A percentile compares a stretch with the other conserved stretches of the same genome.
phyloP scores from a whole-genome alignment of 2,888 invertebrate genomes.

The Hydriomena furcata region DNA sequence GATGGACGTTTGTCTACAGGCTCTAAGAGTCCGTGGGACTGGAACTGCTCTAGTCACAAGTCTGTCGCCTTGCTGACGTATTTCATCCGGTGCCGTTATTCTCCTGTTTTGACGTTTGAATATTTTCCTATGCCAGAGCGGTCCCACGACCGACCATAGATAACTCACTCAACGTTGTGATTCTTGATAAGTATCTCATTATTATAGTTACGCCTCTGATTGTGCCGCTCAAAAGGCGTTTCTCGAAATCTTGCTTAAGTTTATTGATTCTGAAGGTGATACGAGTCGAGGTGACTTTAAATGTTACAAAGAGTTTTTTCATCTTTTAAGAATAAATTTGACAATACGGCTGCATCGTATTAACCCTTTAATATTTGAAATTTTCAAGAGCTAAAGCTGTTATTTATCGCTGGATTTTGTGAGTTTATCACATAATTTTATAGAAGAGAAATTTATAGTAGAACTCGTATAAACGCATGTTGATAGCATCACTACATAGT shows the following conservation, averaged over 20 bases:
- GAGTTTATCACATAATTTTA: slow-evolving; percentile 1
- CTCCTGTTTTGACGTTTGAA: slow-evolving; percentile 49
- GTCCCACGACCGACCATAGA: slow-evolving; percentile 29
- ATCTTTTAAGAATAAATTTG: slow-evolving; percentile 17
- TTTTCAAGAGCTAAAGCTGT: slow-evolving; percentile 6
- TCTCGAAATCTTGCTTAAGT: slow-evolving; percentile 12
- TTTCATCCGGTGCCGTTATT: slow-evolving; percentile 48
- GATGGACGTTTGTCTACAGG: slow-evolving; percentile 5
- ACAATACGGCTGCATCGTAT: slow-evolving; percentile 11
- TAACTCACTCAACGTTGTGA: slow-evolving; percentile 24
- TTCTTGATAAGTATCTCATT: slow-evolving; percentile 15
- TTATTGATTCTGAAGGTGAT: slow-evolving; percentile 20
- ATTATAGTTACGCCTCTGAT: slow-evolving; percentile 19
- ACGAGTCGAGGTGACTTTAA: slow-evolving; percentile 22
- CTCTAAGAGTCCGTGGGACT: slow-evolving; percentile 43
- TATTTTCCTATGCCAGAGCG: slow-evolving; percentile 44
- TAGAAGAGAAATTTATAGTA: not conserved
- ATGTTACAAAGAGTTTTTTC: slow-evolving; percentile 20
- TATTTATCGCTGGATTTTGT: slow-evolving; percentile 2
- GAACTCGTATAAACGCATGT: too few species aligned
- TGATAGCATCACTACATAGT: too few species aligned
- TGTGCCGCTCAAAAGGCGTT: slow-evolving; percentile 16
- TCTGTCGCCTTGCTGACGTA: slow-evolving; percentile 37
- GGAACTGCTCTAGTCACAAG: slow-evolving; percentile 30
- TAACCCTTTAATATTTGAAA: slow-evolving; percentile 3